A percentile compares a stretch with the other conserved stretches of the same genome.
phyloP scores from a whole-genome alignment of 2,797 vertebrate species.

The Eulemur mongoz region DNA sequence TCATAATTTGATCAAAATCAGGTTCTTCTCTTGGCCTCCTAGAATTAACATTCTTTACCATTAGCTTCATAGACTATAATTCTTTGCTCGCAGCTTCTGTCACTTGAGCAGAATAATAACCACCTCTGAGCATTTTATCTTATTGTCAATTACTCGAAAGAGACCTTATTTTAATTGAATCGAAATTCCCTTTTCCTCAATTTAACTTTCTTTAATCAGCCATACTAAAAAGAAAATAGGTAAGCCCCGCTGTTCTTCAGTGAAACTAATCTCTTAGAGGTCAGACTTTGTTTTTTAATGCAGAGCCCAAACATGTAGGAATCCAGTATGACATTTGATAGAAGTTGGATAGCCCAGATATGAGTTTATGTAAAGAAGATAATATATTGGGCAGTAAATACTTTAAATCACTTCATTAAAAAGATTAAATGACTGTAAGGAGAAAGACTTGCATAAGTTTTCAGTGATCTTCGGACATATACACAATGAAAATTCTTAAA shows the following conservation, averaged over 20 bases:
- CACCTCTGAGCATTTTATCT: background rate
- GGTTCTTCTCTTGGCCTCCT: background rate
- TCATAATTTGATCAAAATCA: constrained; percentile 13
- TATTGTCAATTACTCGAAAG: background rate
- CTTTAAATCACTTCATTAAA: constrained; percentile 21
- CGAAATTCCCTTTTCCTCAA: background rate
- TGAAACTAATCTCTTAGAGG: background rate
- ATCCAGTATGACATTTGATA: background rate
- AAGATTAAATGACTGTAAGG: background rate
- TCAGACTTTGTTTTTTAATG: background rate
- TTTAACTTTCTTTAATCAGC: background rate
- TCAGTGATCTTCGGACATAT: background rate
- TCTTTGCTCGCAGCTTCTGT: background rate
- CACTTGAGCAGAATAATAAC: background rate
- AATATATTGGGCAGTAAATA: background rate
- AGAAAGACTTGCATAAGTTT: background rate
- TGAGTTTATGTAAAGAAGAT: background rate
- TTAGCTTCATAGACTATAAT: background rate
- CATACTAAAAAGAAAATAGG: background rate
- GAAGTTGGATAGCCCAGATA: background rate
- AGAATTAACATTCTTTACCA: constrained; percentile 2
- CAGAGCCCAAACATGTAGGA: background rate
- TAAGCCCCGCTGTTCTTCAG: background rate
- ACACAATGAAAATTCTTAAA: background rate
- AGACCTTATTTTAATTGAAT: background rate